phyloP scores from a whole-genome alignment of 2,113 vertebrate species.

The Suricata suricatta region DNA sequence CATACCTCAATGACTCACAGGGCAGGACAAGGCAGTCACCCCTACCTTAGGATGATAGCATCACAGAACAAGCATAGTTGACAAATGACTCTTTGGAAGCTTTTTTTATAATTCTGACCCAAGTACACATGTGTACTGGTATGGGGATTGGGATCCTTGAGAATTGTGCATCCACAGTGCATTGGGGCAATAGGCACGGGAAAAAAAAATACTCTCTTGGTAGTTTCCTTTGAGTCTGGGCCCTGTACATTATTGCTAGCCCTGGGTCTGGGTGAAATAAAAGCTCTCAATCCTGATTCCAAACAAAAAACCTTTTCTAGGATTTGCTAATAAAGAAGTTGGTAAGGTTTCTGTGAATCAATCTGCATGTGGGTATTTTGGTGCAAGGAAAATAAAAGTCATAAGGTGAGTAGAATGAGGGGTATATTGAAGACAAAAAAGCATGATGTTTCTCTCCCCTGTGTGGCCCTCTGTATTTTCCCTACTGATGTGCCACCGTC shows the following conservation, averaged over 20 bases:
- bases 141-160: not conserved
- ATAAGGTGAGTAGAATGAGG: not conserved
- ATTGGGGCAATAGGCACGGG: not conserved
- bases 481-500: not conserved
- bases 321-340: not conserved
- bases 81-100: not conserved
- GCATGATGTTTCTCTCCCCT: not conserved
- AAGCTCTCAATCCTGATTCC: not conserved
- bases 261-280: not conserved
- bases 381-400: not conserved
- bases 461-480: not conserved
- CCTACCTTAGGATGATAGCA: not conserved
- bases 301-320: not conserved
- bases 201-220: not conserved
- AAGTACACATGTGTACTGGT: not conserved
- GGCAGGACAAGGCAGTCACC: accelerated
- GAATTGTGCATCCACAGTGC: accelerated
- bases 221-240: not conserved
- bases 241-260: not conserved
- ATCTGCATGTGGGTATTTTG: not conserved
- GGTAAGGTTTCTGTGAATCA: not conserved
- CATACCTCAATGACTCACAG: not conserved
- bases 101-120: not conserved
- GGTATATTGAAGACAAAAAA: not conserved
- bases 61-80: not conserved